Base-by-base conservation (phyloP, 1,140 invertebrate genomes). In the Cepaea nemoralis region DNA sequence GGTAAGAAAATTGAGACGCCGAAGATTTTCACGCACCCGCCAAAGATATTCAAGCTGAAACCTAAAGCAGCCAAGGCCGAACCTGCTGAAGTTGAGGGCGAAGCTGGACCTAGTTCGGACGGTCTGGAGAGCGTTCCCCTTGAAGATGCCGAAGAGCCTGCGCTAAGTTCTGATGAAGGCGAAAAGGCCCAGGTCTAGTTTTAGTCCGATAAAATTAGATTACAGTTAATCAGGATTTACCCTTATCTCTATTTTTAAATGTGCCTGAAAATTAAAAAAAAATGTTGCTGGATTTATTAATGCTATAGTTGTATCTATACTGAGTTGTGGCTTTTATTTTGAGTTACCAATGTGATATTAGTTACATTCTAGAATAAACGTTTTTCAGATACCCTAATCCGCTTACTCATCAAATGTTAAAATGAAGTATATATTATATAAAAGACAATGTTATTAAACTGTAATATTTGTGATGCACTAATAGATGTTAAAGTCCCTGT, bases 1-100 rank as follows among this genome's bases (percentile, higher is more conserved):
- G 79, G 80, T 75, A 80, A 80, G 70, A 83, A 83, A 75, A 77
- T 83, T 55, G 79, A 83, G 40, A 77, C 48, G 59, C 83, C 83
- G 45, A 81, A 81, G 66, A 70, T 83, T 40, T 70, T 83, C 67
- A 83, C 79, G 75, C 78, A 81, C 75, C 76, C 74, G 63, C 80
- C 83, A 79, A 83, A 81, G 76, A 78, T 83, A 75, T 80, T 80
- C 78, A 70, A 37, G 39, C 69, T 67, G 69, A 83, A 83, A 76
- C 40, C 66, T 31, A 79, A 81, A 63, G 66, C 77, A 19, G 67
- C 74, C 50, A 81, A 83, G 70, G 76, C 71, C 0, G 80, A 35
- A 24, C 69, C 82, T 0, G 37, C 78, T 55, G 33, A 67, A 24
- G 48, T 59, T 0, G 74, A 80, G n/a, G 80, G 77, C 31, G 82